A percentile compares a stretch with the other conserved stretches of the same genome.
phyloP scores from a whole-genome alignment of 2,113 vertebrate genomes.

The Castor canadensis region DNA sequence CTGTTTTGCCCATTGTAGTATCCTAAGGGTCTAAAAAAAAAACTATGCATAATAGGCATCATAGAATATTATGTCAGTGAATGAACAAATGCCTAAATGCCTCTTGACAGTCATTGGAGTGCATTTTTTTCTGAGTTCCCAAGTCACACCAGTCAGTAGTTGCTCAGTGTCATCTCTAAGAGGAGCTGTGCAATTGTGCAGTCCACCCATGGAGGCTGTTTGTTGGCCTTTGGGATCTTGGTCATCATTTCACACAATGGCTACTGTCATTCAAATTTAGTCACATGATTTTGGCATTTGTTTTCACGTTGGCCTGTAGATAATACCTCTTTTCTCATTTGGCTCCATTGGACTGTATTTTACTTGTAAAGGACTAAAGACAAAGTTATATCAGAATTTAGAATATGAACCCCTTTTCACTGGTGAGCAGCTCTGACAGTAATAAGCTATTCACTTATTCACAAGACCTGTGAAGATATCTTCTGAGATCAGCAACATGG shows the following conservation, averaged over 20 bases:
- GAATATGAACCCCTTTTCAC: not conserved
- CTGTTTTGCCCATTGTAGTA: not conserved
- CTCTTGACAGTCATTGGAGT: not conserved
- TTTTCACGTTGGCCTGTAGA: not conserved
- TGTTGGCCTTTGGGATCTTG: not conserved
- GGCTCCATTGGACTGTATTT: not conserved
- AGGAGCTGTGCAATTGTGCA: not conserved
- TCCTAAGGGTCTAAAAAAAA: not conserved
- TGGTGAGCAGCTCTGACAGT: not conserved
- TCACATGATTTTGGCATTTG: not conserved
- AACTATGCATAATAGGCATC: not conserved
- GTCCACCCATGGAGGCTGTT: not conserved
- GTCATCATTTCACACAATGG: not conserved
- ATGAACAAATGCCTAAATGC: not conserved
- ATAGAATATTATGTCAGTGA: not conserved
- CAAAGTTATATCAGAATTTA: not conserved
- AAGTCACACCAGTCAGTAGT: not conserved
- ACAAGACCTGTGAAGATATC: not conserved
- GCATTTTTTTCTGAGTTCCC: not conserved
- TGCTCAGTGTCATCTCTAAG: not conserved
- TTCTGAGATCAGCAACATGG: not conserved
- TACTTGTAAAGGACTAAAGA: not conserved
- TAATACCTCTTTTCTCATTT: not conserved
- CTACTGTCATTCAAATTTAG: not conserved
- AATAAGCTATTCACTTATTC: not conserved